A percentile compares a stretch with the other conserved stretches of the same genome.
These are phyloP conservation scores for Tauraco hartlaubi DNA, from an alignment of 2,797 vertebrate species.

Conservation along the genomic window DNA sequence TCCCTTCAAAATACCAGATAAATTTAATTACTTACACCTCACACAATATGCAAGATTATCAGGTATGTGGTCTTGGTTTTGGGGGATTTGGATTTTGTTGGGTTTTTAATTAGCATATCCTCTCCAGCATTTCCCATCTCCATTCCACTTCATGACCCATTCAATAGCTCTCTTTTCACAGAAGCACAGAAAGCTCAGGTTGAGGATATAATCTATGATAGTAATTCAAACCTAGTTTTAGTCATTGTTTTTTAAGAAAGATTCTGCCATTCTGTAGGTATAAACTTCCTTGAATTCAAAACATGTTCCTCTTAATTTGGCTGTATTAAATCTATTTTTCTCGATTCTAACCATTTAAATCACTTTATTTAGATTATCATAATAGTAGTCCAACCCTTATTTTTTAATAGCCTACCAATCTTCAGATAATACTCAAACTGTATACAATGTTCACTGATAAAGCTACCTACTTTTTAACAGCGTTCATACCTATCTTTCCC, in stretches of 20 bases:
- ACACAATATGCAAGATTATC: neutral
- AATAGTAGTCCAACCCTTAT: neutral
- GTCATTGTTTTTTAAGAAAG: neutral
- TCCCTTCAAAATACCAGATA: neutral
- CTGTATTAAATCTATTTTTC: neutral
- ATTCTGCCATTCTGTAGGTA: neutral
- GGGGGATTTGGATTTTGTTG: neutral
- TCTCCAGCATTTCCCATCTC: neutral
- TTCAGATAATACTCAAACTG: neutral
- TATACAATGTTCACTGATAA: neutral
- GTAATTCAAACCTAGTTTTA: neutral
- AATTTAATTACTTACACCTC: neutral
- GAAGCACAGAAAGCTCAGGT: neutral
- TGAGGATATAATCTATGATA: neutral
- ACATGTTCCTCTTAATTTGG: neutral
- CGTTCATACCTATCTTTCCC: neutral
- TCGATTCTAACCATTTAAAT: neutral
- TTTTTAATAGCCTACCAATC: neutral
- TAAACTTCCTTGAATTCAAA: neutral
- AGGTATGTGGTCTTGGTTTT: neutral
- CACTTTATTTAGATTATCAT: neutral
- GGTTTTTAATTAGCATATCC: neutral
- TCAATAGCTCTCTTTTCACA: neutral
- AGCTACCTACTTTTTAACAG: neutral
- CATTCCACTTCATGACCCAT: neutral